Evolutionary conservation across 2,888 invertebrate genomes (phyloP).

Genomic region (Conchocele bisecta): DNA sequence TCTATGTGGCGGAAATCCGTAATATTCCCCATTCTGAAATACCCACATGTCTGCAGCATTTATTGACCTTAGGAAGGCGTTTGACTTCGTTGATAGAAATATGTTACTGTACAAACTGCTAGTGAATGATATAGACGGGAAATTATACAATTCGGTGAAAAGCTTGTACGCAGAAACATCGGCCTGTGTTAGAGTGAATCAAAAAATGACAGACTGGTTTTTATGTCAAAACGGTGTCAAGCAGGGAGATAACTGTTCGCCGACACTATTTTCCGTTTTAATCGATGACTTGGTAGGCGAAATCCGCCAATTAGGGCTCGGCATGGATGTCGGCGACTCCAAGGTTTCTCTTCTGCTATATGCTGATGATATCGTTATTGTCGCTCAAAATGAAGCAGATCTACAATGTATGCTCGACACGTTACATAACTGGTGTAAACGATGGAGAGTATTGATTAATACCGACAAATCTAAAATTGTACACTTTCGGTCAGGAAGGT

Average conservation of each 20-base stretch:
- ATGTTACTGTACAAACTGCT: conserved; percentile 7
- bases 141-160: conserved; percentile 4
- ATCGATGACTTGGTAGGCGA: conserved; percentile 16
- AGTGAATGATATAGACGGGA: neutral
- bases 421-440: no score
- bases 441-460: no score
- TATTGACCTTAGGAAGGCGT: conserved; percentile 21
- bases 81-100: conserved; percentile 22
- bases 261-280: conserved; percentile 29
- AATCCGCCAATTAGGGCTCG: conserved; percentile 26
- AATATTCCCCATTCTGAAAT: conserved; percentile 19
- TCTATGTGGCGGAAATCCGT: conserved; percentile 17
- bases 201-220: conserved; percentile 24
- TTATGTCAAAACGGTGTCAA: conserved; percentile 17
- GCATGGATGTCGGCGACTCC: conserved; percentile 10
- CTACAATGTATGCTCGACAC: no score
- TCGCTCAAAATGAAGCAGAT: conserved; percentile 9
- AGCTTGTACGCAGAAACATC: neutral
- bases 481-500: no score
- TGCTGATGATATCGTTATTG: conserved; percentile 25
- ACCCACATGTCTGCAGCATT: conserved; percentile 14
- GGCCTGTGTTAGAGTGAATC: conserved; percentile 23
- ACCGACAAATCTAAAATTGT: no score
- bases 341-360: conserved; percentile 14
- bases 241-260: conserved; percentile 25